Evolutionary conservation across 2,113 vertebrate species (phyloP).

Genomic region (Hemibates koningsi): DNA sequence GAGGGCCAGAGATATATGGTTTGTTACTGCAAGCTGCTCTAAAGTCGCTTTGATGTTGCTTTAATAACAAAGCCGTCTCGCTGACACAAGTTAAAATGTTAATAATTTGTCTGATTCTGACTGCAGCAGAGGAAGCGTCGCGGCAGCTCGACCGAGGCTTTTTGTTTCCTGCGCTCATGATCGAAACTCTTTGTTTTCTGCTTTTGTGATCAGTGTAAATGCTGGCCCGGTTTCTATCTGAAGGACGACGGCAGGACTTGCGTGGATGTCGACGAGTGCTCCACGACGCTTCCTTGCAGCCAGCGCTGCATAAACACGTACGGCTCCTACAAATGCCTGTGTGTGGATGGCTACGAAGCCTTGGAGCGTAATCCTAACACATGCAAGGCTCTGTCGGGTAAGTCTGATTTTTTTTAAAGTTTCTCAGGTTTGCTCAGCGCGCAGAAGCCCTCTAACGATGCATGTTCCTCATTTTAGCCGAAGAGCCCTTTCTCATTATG

Average conservation of each 20-base stretch:
- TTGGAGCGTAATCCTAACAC: slow-evolving; percentile 80
- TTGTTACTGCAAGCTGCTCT: neutral
- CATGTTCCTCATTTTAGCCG: slow-evolving; percentile 70
- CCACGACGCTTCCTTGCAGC: slow-evolving; percentile 89
- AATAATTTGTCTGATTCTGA: neutral
- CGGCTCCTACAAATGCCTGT: slow-evolving; percentile 92
- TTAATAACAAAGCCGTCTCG: neutral
- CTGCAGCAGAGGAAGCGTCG: neutral
- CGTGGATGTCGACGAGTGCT: slow-evolving; percentile 91
- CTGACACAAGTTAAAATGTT: neutral
- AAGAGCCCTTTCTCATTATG: slow-evolving; percentile 96
- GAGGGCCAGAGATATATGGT: neutral
- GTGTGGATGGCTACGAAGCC: slow-evolving; percentile 88
- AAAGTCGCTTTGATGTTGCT: neutral
- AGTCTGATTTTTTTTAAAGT: neutral
- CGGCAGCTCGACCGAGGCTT: neutral
- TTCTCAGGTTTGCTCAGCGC: neutral
- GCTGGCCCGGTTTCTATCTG: slow-evolving; percentile 94
- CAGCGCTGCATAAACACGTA: slow-evolving; percentile 96
- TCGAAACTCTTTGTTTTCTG: neutral
- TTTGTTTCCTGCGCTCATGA: neutral
- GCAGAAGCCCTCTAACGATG: neutral
- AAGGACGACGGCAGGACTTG: slow-evolving; percentile 96
- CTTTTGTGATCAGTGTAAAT: slow-evolving; percentile 83
- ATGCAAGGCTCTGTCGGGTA: slow-evolving; percentile 95